Conservation (phyloP, 2,113 vertebrate genomes). For the Scopus umbretta region DNA sequence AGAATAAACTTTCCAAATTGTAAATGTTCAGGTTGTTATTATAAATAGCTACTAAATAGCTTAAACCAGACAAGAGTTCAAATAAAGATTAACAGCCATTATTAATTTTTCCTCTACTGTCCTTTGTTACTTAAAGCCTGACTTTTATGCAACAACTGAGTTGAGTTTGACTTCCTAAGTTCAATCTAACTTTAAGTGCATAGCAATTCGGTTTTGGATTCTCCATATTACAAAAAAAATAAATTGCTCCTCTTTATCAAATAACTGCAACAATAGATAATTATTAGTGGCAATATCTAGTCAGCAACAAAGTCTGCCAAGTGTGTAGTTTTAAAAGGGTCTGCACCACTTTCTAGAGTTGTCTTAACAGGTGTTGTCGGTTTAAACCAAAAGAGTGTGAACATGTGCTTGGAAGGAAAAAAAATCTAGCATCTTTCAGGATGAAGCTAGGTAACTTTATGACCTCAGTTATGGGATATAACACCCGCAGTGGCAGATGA, state of each 20-base stretch:
- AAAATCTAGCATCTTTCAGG: background rate
- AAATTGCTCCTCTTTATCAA: background rate
- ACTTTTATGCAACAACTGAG: background rate
- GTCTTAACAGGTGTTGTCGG: background rate
- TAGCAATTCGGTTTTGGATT: background rate
- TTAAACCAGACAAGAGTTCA: conserved; percentile 49
- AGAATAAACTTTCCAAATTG: conserved; percentile 32
- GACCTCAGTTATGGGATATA: background rate
- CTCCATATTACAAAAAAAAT: background rate
- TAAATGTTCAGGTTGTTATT: conserved; percentile 48
- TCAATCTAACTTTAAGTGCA: background rate
- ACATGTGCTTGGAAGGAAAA: accelerated
- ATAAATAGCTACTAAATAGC: conserved; percentile 48
- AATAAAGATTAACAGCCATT: conserved; percentile 30
- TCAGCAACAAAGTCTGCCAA: background rate
- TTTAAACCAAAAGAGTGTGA: background rate
- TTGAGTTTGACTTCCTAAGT: background rate
- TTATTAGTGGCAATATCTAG: background rate
- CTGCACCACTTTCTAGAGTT: background rate
- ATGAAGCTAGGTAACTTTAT: background rate
- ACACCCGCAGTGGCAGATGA: background rate
- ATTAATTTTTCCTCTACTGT: background rate
- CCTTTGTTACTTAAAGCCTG: background rate
- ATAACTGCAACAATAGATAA: background rate
- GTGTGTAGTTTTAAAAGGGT: background rate